phyloP scores from a whole-genome alignment of 2,888 invertebrate genomes.

The Nebria brevicollis region DNA sequence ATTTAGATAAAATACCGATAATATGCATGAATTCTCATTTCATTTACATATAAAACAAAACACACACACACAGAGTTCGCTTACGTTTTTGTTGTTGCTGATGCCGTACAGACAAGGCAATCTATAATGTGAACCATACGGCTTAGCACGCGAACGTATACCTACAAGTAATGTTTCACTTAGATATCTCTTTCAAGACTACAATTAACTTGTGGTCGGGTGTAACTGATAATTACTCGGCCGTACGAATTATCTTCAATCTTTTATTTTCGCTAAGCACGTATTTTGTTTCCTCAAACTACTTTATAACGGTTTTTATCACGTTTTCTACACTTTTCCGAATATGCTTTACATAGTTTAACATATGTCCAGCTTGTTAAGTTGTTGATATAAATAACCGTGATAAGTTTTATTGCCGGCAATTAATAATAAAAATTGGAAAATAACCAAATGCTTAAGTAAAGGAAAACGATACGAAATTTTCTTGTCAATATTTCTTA shows the following conservation, averaged over 20 bases:
- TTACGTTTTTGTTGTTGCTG: constrained; percentile 3
- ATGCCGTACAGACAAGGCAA: constrained; percentile 4
- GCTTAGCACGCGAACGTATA: neutral
- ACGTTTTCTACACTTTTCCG: neutral
- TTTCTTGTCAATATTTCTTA: neutral
- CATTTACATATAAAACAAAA: constrained; percentile 44
- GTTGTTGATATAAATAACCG: neutral
- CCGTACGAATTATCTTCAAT: neutral
- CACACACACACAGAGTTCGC: constrained; percentile 5
- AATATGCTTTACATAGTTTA: neutral
- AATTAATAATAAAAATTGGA: too few relatives aligned
- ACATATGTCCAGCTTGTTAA: neutral
- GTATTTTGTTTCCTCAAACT: neutral
- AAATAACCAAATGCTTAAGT: too few relatives aligned
- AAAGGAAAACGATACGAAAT: neutral
- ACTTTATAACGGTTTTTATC: neutral
- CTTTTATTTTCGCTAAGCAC: neutral
- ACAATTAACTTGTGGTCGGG: neutral
- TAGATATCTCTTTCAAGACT: constrained; percentile 15
- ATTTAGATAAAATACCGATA: constrained; percentile 45
- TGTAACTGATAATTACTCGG: neutral
- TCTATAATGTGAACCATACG: too few relatives aligned
- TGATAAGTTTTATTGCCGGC: too few relatives aligned
- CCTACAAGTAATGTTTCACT: constrained; percentile 17
- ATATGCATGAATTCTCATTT: constrained; percentile 45